phyloP scores from a whole-genome alignment of 1,140 invertebrate species.

The Tetramorium simillimum region DNA sequence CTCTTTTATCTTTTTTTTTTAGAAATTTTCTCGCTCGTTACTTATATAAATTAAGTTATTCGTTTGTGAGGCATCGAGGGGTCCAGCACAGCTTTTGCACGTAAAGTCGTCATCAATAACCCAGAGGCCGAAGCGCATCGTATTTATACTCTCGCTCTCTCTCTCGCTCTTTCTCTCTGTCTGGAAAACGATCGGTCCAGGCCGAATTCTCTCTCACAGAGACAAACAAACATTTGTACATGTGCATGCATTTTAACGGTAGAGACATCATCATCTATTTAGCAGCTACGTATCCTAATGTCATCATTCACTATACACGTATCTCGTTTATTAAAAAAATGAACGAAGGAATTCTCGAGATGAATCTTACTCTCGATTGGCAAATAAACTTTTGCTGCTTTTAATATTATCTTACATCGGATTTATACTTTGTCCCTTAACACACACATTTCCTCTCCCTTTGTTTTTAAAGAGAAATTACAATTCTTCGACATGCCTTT shows the following conservation, averaged over 20 bases:
- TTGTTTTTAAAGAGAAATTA: constrained; percentile 52
- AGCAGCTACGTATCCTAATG: constrained; percentile 50
- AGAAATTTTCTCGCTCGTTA: constrained; percentile 54
- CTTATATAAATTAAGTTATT: constrained; percentile 66
- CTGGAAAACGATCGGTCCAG: constrained; percentile 58
- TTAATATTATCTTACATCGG: constrained; percentile 58
- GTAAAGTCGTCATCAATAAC: constrained; percentile 58
- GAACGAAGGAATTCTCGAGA: constrained; percentile 56
- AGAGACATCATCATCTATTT: constrained; percentile 59
- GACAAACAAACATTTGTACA: constrained; percentile 64
- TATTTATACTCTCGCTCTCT: constrained; percentile 36
- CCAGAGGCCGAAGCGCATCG: constrained; percentile 61
- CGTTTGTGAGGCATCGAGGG: constrained; percentile 43
- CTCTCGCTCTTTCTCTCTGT: constrained; percentile 23
- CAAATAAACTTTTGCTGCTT: constrained; percentile 58
- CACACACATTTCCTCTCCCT: constrained; percentile 62
- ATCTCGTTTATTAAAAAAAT: constrained; percentile 49
- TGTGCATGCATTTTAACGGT: constrained; percentile 59
- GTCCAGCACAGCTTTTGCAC: constrained; percentile 48
- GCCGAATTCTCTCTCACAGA: constrained; percentile 64
- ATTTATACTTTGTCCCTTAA: constrained; percentile 39
- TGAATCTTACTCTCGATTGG: constrained; percentile 53
- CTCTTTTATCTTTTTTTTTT: constrained; percentile 54
- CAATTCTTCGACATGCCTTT: constrained; percentile 55
- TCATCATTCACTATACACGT: constrained; percentile 51